Percentiles rank a stretch among this genome's conserved stretches.
Conservation (phyloP, 2,888 invertebrate species). For the Napeogenes sylphis region DNA sequence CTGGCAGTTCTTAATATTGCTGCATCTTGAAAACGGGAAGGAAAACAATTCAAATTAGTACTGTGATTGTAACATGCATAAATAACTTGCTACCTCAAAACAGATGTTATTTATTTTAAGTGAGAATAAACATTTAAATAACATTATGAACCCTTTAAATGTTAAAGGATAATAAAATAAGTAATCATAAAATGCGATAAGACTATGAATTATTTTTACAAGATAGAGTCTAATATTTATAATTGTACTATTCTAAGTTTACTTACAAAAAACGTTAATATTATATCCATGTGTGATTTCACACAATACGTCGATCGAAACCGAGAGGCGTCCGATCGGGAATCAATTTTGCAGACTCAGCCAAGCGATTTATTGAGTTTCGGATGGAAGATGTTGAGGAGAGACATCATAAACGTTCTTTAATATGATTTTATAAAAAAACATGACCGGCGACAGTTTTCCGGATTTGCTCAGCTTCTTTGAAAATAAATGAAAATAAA, state of each 20-base stretch:
- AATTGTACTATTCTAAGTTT: neutral
- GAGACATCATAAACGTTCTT: neutral
- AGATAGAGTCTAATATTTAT: neutral
- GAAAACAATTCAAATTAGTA: conserved; percentile 23
- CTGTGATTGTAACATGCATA: conserved; percentile 18
- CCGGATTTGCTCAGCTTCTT: neutral
- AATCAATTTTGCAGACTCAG: conserved; percentile 37
- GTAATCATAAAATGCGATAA: too few relatives aligned
- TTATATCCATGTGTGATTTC: conserved; percentile 29
- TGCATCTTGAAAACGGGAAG: conserved; percentile 17
- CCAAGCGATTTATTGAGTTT: conserved; percentile 38
- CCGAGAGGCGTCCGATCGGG: conserved; percentile 30
- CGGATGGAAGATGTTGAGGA: conserved; percentile 29
- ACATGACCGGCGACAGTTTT: neutral
- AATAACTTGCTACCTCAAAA: conserved; percentile 11
- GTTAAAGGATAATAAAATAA: neutral
- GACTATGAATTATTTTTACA: too few relatives aligned
- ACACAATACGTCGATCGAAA: conserved; percentile 31
- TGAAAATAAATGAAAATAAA: too few relatives aligned
- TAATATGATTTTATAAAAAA: conserved; percentile 5
- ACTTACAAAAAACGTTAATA: conserved; percentile 9
- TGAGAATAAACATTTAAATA: too few relatives aligned
- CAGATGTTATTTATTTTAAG: neutral
- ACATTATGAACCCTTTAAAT: neutral
- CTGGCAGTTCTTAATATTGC: conserved; percentile 17